phyloP scores from a whole-genome alignment of 1,140 invertebrate species.

The Saxidomus purpurata region DNA sequence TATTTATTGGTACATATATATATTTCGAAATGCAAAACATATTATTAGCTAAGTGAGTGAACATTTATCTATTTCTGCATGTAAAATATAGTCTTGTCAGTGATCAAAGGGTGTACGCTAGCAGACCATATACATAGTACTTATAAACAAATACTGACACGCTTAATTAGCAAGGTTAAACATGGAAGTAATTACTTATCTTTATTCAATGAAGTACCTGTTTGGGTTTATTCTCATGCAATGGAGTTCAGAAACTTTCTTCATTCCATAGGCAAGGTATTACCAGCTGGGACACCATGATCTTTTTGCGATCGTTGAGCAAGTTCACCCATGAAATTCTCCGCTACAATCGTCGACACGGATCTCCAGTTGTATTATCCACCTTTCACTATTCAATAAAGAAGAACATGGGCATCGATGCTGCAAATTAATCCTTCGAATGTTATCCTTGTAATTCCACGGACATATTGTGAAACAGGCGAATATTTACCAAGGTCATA shows the following conservation, averaged over 20 bases:
- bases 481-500: constrained; percentile 10
- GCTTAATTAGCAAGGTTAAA: too few species aligned
- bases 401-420: constrained; percentile 23
- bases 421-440: constrained; percentile 20
- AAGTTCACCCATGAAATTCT: constrained; percentile 57
- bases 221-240: constrained; percentile 46
- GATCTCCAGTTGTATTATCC: constrained; percentile 47
- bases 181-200: too few species aligned
- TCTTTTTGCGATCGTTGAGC: constrained; percentile 24
- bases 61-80: background rate
- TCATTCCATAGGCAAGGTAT: constrained; percentile 9
- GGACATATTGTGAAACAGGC: background rate
- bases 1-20: background rate
- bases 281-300: constrained; percentile 46
- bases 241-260: constrained; percentile 49
- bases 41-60: background rate
- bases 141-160: too few species aligned
- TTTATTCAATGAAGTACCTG: background rate
- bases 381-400: constrained; percentile 11
- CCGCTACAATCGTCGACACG: constrained; percentile 44
- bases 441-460: background rate
- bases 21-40: background rate
- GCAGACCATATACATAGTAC: too few species aligned
- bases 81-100: background rate
- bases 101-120: too few species aligned